Percentiles rank a stretch among this genome's conserved stretches.
phyloP scores from a whole-genome alignment of 35 echinoderm and acorn worm genomes.

The Ophiothrix spiculata region DNA sequence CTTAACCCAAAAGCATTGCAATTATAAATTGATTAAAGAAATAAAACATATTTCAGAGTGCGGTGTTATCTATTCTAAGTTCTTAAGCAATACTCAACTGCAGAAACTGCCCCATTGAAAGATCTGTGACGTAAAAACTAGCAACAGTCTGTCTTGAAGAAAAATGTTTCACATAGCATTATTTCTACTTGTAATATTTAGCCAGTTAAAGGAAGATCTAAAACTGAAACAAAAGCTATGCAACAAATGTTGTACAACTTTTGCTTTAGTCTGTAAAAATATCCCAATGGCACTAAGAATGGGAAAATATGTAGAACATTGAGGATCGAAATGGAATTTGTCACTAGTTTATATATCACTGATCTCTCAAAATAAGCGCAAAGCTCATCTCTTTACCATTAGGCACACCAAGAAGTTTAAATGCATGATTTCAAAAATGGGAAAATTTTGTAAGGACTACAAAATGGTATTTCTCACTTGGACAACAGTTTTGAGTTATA shows the following conservation, averaged over 20 bases:
- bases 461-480: not conserved
- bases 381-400: not conserved
- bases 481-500: not conserved
- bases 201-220: no score
- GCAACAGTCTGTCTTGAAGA: no score
- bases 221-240: no score
- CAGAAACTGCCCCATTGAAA: not conserved
- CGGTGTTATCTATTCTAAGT: not conserved
- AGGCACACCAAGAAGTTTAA: not conserved
- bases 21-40: not conserved
- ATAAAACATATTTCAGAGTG: not conserved
- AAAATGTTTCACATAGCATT: no score
- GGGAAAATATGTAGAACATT: no score
- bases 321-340: no score
- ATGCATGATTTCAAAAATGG: not conserved
- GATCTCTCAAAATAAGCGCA: not conserved
- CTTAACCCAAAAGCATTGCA: not conserved
- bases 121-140: no score
- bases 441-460: not conserved
- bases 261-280: no score
- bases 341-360: no score
- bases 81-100: not conserved
- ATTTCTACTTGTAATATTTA: no score
- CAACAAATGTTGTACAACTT: no score
- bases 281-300: no score